Base-by-base conservation (phyloP, 2,113 vertebrate genomes). In the Chiloscyllium plagiosum region DNA sequence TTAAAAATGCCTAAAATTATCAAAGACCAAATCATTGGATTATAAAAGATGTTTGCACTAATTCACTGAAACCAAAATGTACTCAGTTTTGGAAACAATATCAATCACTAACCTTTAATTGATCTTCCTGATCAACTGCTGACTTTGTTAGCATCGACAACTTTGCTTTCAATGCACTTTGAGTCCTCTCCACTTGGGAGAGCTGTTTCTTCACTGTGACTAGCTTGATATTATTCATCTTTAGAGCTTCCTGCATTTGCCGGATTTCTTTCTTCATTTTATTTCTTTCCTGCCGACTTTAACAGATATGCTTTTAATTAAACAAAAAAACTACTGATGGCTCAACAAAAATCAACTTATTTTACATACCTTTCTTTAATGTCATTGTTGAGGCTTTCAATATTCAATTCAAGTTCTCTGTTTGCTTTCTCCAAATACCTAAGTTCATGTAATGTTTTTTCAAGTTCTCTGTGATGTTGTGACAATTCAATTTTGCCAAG, bases 161-260 rank as follows among this genome's bases (percentile, higher is more conserved):
- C 96, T 97, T 97, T 37, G 33, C 85, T 96, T 96, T 98, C 85
- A 96, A 96, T 96, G 97, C 37, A 69, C 96, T 96, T 96, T 97
- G 98, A 94, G 96, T 0, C 52, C 96, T 96, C 76, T 96, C 96
- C 94, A 97, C 94, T 2, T 96, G 96, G 96, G 96, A 97, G 96
- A 98, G 95, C 86, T 98, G 97, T 68, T 96, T 97, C 96, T 97
- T 97, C 85, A 98, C 96, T 65, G 97, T 96, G 97, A 97, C 97
- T 96, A 97, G 96, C 96, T 97, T 96, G 12, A 97, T 96, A 72
- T 98, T 97, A 96, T 97, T 97, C 96, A 97, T 96, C 96, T 10
- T 47, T 70, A 97, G 97, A 96, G 96, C 96, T 97, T 97, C 97
- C 56, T 96, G 37, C 96, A 98, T 97, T 96, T 96, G 96, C 96